phyloP scores from a whole-genome alignment of 2,888 invertebrate species.

The Synanthedon formicaeformis region DNA sequence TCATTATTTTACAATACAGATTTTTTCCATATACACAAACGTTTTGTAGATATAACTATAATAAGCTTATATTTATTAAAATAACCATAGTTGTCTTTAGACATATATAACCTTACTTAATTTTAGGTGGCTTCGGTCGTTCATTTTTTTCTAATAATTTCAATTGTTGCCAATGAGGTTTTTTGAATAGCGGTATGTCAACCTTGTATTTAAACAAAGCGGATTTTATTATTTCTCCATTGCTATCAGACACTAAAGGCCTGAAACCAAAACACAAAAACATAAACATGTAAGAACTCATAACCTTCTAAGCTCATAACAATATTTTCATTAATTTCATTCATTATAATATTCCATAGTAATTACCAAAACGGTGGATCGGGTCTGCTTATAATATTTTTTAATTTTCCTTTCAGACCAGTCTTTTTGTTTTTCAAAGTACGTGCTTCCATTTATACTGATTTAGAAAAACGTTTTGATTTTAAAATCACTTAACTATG shows the following conservation, averaged over 20 bases:
- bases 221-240: conserved; percentile 21
- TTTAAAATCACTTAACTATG: background rate
- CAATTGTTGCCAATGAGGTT: conserved; percentile 48
- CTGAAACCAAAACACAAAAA: conserved; percentile 23
- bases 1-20: too few relatives aligned
- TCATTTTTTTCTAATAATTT: conserved; percentile 46
- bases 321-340: background rate
- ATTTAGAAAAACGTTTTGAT: background rate
- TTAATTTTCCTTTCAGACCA: conserved; percentile 57
- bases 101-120: conserved; percentile 25
- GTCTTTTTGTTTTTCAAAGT: conserved; percentile 43
- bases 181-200: conserved; percentile 36
- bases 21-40: too few relatives aligned
- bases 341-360: background rate
- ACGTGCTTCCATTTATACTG: conserved; percentile 30
- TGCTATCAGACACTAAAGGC: conserved; percentile 33
- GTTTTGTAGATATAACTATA: background rate
- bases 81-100: background rate
- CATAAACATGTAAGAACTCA: background rate
- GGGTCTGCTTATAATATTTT: conserved; percentile 54
- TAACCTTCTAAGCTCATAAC: too few relatives aligned
- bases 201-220: conserved; percentile 31
- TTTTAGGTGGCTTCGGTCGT: conserved; percentile 39
- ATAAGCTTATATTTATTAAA: too few relatives aligned
- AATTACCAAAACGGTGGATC: conserved; percentile 45